These are phyloP conservation scores for Nicator chloris DNA, from an alignment of 2,113 vertebrate genomes.

Conservation along the genomic window DNA sequence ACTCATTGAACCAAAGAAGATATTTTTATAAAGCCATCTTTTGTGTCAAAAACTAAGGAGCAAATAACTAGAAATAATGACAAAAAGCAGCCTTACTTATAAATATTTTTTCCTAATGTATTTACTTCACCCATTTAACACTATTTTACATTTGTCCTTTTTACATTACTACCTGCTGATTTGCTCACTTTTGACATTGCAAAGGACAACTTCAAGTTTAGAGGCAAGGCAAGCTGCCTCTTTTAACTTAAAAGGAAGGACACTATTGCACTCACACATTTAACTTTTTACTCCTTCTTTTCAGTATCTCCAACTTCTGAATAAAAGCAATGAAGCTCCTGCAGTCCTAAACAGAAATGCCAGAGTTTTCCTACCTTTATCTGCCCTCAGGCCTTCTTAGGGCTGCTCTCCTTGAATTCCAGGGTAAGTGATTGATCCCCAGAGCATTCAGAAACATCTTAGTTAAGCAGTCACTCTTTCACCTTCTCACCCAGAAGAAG, in stretches of 20 bases:
- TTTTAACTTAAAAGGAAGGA: background rate
- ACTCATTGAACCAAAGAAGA: accelerated
- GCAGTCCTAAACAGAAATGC: background rate
- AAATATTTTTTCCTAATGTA: background rate
- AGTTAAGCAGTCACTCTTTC: background rate
- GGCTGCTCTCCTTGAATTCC: background rate
- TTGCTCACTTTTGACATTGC: background rate
- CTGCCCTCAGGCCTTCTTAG: background rate
- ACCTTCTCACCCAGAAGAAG: background rate
- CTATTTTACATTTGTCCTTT: accelerated
- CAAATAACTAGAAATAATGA: background rate
- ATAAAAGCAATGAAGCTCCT: accelerated
- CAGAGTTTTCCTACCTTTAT: background rate
- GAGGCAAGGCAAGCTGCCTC: accelerated
- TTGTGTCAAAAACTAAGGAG: accelerated
- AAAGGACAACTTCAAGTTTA: background rate
- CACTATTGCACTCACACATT: background rate
- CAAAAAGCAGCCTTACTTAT: background rate
- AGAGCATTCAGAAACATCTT: background rate
- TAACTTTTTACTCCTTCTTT: background rate
- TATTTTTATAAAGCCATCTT: background rate
- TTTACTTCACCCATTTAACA: background rate
- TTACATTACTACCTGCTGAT: background rate
- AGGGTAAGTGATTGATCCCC: accelerated
- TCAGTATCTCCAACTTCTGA: background rate